Percentiles rank a stretch among this genome's conserved stretches.
Conservation (phyloP, 2,888 invertebrate species). For the Phalangium opilio region DNA sequence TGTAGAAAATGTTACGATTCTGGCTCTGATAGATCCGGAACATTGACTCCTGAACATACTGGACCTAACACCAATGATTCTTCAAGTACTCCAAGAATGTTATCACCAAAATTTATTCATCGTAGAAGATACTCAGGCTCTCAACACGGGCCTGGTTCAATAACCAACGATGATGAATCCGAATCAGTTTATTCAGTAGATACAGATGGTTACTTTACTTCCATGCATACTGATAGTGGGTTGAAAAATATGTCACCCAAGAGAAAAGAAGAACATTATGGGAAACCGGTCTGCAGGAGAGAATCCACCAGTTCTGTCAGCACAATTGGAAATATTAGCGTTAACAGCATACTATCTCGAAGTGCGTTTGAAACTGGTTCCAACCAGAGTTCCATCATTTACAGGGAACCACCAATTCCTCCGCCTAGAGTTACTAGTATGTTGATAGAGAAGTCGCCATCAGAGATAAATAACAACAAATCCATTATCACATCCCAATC, state of each 20-base stretch:
- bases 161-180: constrained; percentile 51
- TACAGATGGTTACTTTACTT: constrained; percentile 93
- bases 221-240: constrained; percentile 92
- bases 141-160: not conserved
- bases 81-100: constrained; percentile 11
- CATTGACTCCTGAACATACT: constrained; percentile 10
- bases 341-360: constrained; percentile 19
- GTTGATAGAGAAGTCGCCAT: not conserved
- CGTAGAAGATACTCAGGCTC: not conserved
- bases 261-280: constrained; percentile 4
- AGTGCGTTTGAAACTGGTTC: constrained; percentile 18
- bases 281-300: constrained; percentile 8
- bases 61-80: constrained; percentile 7
- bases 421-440: constrained; percentile 20
- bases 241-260: constrained; percentile 31
- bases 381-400: constrained; percentile 10
- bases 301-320: constrained; percentile 16
- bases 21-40: constrained; percentile 3
- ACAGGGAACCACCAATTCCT: constrained; percentile 15
- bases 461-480: not conserved
- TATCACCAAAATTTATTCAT: constrained; percentile 8
- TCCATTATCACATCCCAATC: not conserved
- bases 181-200: constrained; percentile 89
- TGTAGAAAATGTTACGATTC: no score
- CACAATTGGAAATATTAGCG: constrained; percentile 18